These are phyloP conservation scores for Sinhomidia bicolor DNA, from an alignment of 2,888 invertebrate species.

Conservation along the genomic window DNA sequence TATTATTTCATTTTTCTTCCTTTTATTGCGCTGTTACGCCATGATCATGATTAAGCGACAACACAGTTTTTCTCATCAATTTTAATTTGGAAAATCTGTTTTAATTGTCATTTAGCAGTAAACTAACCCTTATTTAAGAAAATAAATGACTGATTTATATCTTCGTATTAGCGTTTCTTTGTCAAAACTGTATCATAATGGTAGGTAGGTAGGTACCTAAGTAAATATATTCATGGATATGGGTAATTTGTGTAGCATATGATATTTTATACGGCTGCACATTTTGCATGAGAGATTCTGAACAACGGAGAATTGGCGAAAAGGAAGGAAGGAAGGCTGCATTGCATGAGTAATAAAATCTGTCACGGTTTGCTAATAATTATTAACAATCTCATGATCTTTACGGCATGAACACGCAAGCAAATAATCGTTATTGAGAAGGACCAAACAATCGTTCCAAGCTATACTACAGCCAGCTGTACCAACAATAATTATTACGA, in stretches of 20 bases:
- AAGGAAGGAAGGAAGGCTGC: not conserved
- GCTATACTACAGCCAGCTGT: too few species aligned
- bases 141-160: too few species aligned
- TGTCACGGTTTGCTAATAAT: not conserved
- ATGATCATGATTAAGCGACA: not conserved
- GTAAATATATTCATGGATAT: too few species aligned
- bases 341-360: not conserved
- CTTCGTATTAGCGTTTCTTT: too few species aligned
- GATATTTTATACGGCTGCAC: too few species aligned
- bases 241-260: too few species aligned
- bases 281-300: not conserved
- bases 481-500: too few species aligned
- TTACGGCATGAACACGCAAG: not conserved
- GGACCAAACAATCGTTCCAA: too few species aligned
- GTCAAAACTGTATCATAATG: too few species aligned
- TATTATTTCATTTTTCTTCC: not conserved
- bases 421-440: not conserved
- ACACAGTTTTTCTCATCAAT: not conserved
- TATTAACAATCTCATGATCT: not conserved
- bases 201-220: too few species aligned
- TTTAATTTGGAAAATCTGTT: not conserved
- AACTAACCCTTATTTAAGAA: too few species aligned
- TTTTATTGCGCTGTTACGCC: not conserved
- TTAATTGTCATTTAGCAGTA: not conserved
- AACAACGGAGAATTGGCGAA: not conserved